phyloP scores from a whole-genome alignment of 2,113 vertebrate genomes.

The Neoarius graeffei region DNA sequence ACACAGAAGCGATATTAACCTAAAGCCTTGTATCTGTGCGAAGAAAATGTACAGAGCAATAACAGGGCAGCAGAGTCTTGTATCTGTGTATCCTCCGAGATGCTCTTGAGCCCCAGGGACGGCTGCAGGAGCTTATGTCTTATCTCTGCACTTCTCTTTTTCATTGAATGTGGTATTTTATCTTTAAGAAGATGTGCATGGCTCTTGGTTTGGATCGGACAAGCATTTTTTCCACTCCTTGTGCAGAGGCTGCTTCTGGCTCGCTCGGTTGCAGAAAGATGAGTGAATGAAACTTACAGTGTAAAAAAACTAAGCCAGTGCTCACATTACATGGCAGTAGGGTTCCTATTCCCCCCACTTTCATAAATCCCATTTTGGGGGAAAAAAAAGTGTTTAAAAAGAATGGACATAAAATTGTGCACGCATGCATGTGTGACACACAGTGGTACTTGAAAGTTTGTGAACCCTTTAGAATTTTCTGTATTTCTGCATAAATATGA shows the following conservation, averaged over 20 bases:
- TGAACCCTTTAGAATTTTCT: no score
- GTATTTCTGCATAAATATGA: no score
- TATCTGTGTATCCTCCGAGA: conserved; percentile 31
- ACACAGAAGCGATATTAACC: not conserved
- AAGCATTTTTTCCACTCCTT: not conserved
- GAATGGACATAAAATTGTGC: no score
- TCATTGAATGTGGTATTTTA: not conserved
- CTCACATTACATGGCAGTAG: conserved; percentile 11
- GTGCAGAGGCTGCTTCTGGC: not conserved
- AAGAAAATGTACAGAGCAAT: conserved; percentile 31
- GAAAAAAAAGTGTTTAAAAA: no score
- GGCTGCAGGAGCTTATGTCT: not conserved
- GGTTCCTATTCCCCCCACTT: not conserved
- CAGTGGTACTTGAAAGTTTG: no score
- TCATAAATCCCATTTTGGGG: no score
- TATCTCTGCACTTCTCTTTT: not conserved
- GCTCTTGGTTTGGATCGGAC: conserved; percentile 14
- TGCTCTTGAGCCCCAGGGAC: conserved; percentile 26
- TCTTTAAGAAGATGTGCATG: conserved; percentile 18
- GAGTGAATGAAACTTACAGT: conserved; percentile 8
- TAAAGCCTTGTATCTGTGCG: not conserved
- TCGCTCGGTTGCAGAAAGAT: conserved; percentile 4
- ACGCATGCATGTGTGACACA: no score
- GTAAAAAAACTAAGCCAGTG: conserved; percentile 11
- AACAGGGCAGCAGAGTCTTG: conserved; percentile 24